phyloP scores from a whole-genome alignment of 2,888 invertebrate species.

The Diabrotica balteata region DNA sequence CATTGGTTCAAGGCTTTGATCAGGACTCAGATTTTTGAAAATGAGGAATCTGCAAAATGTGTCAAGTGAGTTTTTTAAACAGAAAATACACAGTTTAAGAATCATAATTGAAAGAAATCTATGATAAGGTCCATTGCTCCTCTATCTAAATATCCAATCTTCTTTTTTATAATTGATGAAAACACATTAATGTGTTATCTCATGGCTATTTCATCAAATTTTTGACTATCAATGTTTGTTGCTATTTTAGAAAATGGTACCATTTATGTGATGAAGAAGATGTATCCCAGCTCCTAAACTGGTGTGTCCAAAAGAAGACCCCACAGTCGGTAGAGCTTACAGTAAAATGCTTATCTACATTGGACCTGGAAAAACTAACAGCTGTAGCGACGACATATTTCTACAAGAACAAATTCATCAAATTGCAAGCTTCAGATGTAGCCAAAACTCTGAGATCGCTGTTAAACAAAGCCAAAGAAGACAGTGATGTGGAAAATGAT shows the following conservation, averaged over 20 bases:
- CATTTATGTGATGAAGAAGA: slow-evolving; percentile 50
- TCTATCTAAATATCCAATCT: too few species aligned
- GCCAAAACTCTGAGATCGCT: slow-evolving; percentile 41
- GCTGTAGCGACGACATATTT: slow-evolving; percentile 47
- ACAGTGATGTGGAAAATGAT: slow-evolving; percentile 31
- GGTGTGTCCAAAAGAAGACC: slow-evolving; percentile 38
- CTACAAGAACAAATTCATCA: slow-evolving; percentile 45
- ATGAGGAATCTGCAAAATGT: slow-evolving; percentile 47
- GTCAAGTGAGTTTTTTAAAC: slow-evolving; percentile 31
- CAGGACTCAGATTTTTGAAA: slow-evolving; percentile 48
- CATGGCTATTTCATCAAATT: too few species aligned
- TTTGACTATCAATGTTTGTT: too few species aligned
- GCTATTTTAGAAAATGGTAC: slow-evolving; percentile 40
- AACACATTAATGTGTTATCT: too few species aligned
- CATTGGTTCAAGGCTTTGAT: slow-evolving; percentile 55
- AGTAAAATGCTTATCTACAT: slow-evolving; percentile 50
- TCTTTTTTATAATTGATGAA: too few species aligned
- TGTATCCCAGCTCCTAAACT: slow-evolving; percentile 46
- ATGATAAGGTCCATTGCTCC: too few species aligned
- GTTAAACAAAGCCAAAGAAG: slow-evolving; percentile 49
- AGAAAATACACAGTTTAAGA: background rate
- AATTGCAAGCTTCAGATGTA: slow-evolving; percentile 41
- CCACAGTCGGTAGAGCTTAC: slow-evolving; percentile 43
- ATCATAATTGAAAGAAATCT: too few species aligned
- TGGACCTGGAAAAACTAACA: slow-evolving; percentile 43